Evolutionary conservation across 2,797 vertebrate genomes (phyloP).

Genomic region (Oreonectes daqikongensis): DNA sequence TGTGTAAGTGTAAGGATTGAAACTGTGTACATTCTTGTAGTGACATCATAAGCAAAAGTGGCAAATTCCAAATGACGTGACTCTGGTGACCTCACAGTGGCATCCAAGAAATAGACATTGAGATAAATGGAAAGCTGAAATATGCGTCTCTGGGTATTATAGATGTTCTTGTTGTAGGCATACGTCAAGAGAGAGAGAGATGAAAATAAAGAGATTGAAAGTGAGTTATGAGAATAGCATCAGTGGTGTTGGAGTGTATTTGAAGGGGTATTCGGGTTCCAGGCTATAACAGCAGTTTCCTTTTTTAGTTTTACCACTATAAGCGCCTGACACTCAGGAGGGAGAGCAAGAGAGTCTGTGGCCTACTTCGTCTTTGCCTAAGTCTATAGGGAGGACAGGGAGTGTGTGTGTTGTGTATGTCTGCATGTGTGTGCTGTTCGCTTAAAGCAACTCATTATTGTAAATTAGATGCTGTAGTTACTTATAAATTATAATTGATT

Average conservation of each 20-base stretch:
- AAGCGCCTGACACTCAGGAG: conserved; percentile 68
- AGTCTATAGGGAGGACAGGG: conserved; percentile 66
- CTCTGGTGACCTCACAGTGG: background rate
- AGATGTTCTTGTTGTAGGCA: conserved; percentile 1
- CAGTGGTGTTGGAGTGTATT: conserved; percentile 54
- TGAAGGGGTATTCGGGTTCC: conserved; percentile 65
- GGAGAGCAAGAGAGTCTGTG: conserved; percentile 66
- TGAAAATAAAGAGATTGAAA: conserved; percentile 27
- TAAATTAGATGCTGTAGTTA: background rate
- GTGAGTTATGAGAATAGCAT: conserved; percentile 53
- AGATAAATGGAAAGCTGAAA: background rate
- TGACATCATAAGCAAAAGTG: background rate
- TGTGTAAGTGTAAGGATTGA: too few species aligned
- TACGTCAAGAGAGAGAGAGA: background rate
- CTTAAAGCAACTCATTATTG: background rate
- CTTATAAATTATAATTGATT: background rate
- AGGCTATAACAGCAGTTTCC: conserved; percentile 71
- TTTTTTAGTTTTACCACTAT: conserved; percentile 76
- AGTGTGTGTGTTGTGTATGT: conserved; percentile 27
- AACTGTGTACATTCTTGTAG: background rate
- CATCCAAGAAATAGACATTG: background rate
- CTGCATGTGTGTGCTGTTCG: conserved; percentile 16
- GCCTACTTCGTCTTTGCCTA: conserved; percentile 69
- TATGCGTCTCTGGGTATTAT: background rate
- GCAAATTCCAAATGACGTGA: background rate